Evolutionary conservation across 2,888 invertebrate genomes (phyloP).

Genomic region (Choristoneura rosaceana): DNA sequence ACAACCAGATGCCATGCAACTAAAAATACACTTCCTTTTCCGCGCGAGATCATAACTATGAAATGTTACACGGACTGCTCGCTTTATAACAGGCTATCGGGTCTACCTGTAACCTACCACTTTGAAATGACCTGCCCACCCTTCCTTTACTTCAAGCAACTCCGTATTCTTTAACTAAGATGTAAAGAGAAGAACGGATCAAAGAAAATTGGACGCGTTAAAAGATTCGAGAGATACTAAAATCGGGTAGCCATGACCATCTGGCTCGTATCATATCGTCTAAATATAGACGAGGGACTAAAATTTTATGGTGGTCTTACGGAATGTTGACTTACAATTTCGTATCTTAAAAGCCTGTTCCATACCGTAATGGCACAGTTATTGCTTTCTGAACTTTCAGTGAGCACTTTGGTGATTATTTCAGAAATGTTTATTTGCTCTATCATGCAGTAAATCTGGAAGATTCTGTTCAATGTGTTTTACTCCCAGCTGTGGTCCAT

Average conservation of each 20-base stretch:
- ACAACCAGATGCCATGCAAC: slow-evolving; percentile 77
- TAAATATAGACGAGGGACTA: slow-evolving; percentile 78
- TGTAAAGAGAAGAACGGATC: slow-evolving; percentile 66
- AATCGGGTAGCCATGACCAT: slow-evolving; percentile 81
- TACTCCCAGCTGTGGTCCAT: neutral
- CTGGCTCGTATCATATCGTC: slow-evolving; percentile 80
- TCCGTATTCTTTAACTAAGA: slow-evolving; percentile 56
- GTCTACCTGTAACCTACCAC: slow-evolving; percentile 70
- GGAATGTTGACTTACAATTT: slow-evolving; percentile 54
- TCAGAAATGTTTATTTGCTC: slow-evolving; percentile 25
- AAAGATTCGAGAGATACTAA: slow-evolving; percentile 80
- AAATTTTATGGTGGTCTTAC: slow-evolving; percentile 74
- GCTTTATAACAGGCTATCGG: slow-evolving; percentile 79
- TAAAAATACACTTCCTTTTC: slow-evolving; percentile 84
- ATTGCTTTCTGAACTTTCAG: slow-evolving; percentile 38
- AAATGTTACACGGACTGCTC: slow-evolving; percentile 75
- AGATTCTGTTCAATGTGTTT: slow-evolving; percentile 6
- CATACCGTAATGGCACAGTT: slow-evolving; percentile 35
- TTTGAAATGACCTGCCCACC: slow-evolving; percentile 59
- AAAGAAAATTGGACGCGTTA: slow-evolving; percentile 65
- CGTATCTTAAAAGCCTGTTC: slow-evolving; percentile 40
- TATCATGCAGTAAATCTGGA: slow-evolving; percentile 12
- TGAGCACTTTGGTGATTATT: slow-evolving; percentile 28
- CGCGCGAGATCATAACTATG: slow-evolving; percentile 80
- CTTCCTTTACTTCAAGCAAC: slow-evolving; percentile 55